Evolutionary conservation across 2,113 vertebrate genomes (phyloP).

Genomic region (Brachyistius frenatus): DNA sequence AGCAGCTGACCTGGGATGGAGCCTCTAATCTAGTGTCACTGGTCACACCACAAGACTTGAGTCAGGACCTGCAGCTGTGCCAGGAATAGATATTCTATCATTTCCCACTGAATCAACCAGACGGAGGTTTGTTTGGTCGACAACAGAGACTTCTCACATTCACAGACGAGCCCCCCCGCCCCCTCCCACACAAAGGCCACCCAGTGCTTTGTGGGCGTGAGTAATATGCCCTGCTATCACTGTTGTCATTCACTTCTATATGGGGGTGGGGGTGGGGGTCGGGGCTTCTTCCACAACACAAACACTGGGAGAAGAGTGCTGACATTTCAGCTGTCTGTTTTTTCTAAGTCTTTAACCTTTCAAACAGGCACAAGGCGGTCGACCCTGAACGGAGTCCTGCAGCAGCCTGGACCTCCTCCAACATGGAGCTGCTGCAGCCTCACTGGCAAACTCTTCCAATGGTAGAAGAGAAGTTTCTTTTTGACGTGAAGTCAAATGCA

Average conservation of each 20-base stretch:
- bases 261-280: slow-evolving; percentile 21
- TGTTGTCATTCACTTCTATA: slow-evolving; percentile 60
- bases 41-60: slow-evolving; percentile 24
- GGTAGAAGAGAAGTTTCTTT: too few relatives aligned
- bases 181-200: slow-evolving; percentile 53
- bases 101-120: slow-evolving; percentile 32
- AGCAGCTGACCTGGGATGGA: background rate
- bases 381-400: slow-evolving; percentile 2
- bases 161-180: slow-evolving; percentile 2
- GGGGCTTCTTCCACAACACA: slow-evolving; percentile 8
- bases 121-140: slow-evolving; percentile 44
- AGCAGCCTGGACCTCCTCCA: background rate
- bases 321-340: slow-evolving; percentile 60
- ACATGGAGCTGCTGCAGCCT: background rate
- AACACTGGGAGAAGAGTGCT: slow-evolving; percentile 10
- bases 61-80: background rate
- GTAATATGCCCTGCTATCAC: slow-evolving; percentile 44
- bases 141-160: slow-evolving; percentile 58
- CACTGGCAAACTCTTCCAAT: background rate
- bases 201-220: slow-evolving; percentile 48
- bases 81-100: slow-evolving; percentile 33
- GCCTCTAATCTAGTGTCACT: background rate
- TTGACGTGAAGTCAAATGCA: too few relatives aligned
- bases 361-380: slow-evolving; percentile 1
- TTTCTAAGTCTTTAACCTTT: slow-evolving; percentile 59